Conservation (phyloP, 2,888 invertebrate genomes). For the Chromoteleia sp. region DNA sequence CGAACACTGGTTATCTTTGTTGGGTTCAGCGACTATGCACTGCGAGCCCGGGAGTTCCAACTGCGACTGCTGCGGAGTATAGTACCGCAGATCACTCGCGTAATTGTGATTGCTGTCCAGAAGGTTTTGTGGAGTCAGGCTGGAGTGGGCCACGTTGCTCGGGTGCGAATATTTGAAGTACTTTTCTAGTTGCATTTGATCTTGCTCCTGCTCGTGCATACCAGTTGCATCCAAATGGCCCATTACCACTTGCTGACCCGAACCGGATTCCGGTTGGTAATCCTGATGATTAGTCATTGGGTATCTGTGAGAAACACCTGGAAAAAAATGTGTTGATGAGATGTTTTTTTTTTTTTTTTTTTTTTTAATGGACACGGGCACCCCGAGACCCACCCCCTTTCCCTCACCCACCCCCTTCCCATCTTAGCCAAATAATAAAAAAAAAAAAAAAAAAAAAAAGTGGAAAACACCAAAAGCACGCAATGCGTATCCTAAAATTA, state of each 20-base stretch:
- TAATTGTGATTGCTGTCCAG: slow-evolving; percentile 87
- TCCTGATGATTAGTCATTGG: slow-evolving; percentile 82
- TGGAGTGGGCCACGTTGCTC: slow-evolving; percentile 77
- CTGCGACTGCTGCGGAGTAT: slow-evolving; percentile 82
- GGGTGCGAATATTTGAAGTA: slow-evolving; percentile 82
- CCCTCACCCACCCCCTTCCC: too few relatives aligned
- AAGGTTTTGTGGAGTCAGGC: slow-evolving; percentile 80
- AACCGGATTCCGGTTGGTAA: slow-evolving; percentile 77
- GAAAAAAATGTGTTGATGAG: background rate
- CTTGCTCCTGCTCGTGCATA: slow-evolving; percentile 78
- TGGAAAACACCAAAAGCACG: slow-evolving; percentile 23
- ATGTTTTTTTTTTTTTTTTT: too few relatives aligned
- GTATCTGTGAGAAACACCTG: slow-evolving; percentile 82
- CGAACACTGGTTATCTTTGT: slow-evolving; percentile 79
- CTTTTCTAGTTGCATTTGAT: slow-evolving; percentile 82
- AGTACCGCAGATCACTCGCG: slow-evolving; percentile 83
- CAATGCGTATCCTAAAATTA: background rate
- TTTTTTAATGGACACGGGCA: too few relatives aligned
- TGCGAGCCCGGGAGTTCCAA: slow-evolving; percentile 80
- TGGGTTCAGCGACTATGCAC: slow-evolving; percentile 81
- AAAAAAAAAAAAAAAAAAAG: too few relatives aligned
- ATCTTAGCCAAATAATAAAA: too few relatives aligned
- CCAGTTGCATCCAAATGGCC: slow-evolving; percentile 78
- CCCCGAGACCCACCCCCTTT: too few relatives aligned
- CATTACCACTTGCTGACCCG: slow-evolving; percentile 78